Evolutionary conservation across 2,888 invertebrate genomes (phyloP).

Genomic region (Carterocephalus palaemon): DNA sequence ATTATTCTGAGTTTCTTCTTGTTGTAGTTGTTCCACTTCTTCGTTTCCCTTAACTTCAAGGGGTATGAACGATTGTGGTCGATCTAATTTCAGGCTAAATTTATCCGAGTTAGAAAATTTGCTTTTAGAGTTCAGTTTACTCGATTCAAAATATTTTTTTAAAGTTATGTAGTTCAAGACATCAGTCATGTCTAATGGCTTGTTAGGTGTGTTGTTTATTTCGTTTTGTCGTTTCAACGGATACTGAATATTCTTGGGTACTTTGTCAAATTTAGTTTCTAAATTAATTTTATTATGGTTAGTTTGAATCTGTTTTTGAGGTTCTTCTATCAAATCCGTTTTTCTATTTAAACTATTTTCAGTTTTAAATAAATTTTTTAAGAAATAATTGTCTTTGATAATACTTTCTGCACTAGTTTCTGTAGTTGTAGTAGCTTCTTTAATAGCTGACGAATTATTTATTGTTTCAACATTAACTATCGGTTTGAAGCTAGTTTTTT

Average conservation of each 20-base stretch:
- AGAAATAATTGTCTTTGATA: constrained; percentile 59
- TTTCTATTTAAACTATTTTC: constrained; percentile 36
- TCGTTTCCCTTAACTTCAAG: constrained; percentile 34
- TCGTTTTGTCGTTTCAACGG: constrained; percentile 50
- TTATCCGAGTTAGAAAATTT: constrained; percentile 37
- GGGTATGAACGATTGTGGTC: constrained; percentile 42
- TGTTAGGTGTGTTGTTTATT: constrained; percentile 45
- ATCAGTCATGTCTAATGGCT: constrained; percentile 55
- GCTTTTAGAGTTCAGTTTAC: constrained; percentile 52
- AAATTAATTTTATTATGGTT: constrained; percentile 35
- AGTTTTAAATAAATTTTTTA: constrained; percentile 53
- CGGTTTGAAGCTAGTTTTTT: constrained; percentile 32
- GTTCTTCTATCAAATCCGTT: constrained; percentile 25
- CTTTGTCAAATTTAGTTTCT: constrained; percentile 47
- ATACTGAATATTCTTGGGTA: constrained; percentile 45
- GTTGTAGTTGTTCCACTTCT: constrained; percentile 33
- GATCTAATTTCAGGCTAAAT: constrained; percentile 43
- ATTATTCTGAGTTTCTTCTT: constrained; percentile 36
- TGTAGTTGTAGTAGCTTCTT: constrained; percentile 32
- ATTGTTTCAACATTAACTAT: constrained; percentile 29
- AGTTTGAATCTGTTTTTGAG: constrained; percentile 20
- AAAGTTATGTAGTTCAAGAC: constrained; percentile 58
- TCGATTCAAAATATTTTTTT: constrained; percentile 65
- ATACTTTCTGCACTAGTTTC: constrained; percentile 46
- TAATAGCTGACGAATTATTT: constrained; percentile 21